Evolutionary conservation across 2,797 vertebrate species (phyloP), one percentile per base, ranked within the genome.

Genomic region (Microctenopoma stevenorrisi): DNA sequence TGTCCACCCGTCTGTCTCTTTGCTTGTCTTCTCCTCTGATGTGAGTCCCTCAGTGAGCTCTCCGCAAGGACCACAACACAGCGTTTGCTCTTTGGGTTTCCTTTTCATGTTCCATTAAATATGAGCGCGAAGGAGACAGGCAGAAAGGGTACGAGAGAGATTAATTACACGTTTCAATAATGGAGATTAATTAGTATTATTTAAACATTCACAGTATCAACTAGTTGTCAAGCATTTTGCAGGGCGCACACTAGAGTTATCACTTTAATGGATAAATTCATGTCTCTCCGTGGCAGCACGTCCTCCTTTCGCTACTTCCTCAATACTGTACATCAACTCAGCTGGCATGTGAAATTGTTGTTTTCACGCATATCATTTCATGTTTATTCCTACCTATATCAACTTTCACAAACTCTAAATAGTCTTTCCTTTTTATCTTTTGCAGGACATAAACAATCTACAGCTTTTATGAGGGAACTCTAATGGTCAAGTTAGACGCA

Each of bases 71-170:
- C 85, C 87, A 78, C 81, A 88, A 84, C 86, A 82, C 82, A 85
- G 86, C 82, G 16, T 75, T 86, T 83, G 87, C 87, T 89, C 88
- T 87, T 75, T 79, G 85, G 88, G 81, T 88, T 91, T 89, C 83
- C 69, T 85, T 92, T 91, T 92, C 88, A 91, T 90, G 88, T 93
- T 88, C 86, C 82, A 91, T 91, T 92, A 89, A 90, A 91, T 85
- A 84, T 74, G 85, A 84, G 81, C 50, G 57, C 78, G 78, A 84
- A 64, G 48, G 78, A 89, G 83, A 86, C 84, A 90, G 87, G 72
- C 77, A 84, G 74, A 73, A 74, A 82, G 84, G 38, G 79, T 68
- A 82, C 81, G 75, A 70, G 83, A 81, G 80, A 88, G 88, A 91
- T 92, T 88, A 91, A 91, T 91, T 89, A 84, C 88, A 91, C 84